Conservation (phyloP, 1,140 invertebrate species). For the Sarcophaga peregrina region DNA sequence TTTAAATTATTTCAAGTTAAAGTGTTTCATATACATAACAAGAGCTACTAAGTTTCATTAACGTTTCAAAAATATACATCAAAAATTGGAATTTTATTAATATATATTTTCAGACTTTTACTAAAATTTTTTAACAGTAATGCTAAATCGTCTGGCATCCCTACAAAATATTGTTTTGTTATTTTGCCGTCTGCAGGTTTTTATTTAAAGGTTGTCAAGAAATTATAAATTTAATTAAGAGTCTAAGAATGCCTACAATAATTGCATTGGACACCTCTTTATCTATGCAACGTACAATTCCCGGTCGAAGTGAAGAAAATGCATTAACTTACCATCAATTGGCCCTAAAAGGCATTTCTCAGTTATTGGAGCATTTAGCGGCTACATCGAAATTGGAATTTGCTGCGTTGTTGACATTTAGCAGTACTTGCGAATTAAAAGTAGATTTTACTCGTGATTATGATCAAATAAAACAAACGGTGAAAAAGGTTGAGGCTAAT, state of each 20-base stretch:
- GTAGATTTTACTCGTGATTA: slow-evolving; percentile 65
- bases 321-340: slow-evolving; percentile 77
- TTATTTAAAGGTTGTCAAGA: too few species aligned
- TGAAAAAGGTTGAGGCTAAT: slow-evolving; percentile 60
- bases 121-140: too few species aligned
- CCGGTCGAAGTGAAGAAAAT: slow-evolving; percentile 68
- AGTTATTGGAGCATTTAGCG: slow-evolving; percentile 85
- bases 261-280: slow-evolving; percentile 80
- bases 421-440: slow-evolving; percentile 77
- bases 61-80: too few species aligned
- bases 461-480: slow-evolving; percentile 59
- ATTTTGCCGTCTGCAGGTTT: not conserved
- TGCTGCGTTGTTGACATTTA: slow-evolving; percentile 88
- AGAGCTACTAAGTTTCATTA: too few species aligned
- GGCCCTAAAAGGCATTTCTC: slow-evolving; percentile 85
- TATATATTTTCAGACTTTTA: too few species aligned
- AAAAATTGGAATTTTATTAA: too few species aligned
- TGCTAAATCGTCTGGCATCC: too few species aligned
- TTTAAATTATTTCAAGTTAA: too few species aligned
- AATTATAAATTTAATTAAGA: too few species aligned
- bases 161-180: not conserved
- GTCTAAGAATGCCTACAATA: slow-evolving; percentile 79
- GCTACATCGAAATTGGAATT: slow-evolving; percentile 89
- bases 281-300: slow-evolving; percentile 78
- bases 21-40: too few species aligned